phyloP scores from a whole-genome alignment of 2,113 vertebrate species.

The Stercorarius parasiticus region DNA sequence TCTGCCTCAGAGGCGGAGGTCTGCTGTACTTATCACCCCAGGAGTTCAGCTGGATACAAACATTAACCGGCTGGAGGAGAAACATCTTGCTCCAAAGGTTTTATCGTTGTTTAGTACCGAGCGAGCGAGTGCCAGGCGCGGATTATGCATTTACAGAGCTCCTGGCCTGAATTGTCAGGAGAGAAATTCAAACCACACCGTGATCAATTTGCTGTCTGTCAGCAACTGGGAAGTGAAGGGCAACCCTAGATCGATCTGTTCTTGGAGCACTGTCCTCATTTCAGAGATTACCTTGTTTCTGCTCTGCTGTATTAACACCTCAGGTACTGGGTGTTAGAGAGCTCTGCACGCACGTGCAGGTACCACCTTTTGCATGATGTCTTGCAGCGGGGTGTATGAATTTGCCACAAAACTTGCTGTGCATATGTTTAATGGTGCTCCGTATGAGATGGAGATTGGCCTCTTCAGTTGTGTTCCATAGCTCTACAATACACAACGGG shows the following conservation, averaged over 20 bases:
- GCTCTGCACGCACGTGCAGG: not conserved
- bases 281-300: not conserved
- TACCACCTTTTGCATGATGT: not conserved
- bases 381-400: not conserved
- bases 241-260: not conserved
- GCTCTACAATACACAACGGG: not conserved
- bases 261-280: not conserved
- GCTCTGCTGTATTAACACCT: not conserved
- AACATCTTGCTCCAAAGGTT: not conserved
- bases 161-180: not conserved
- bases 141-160: not conserved
- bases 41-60: conserved; percentile 23
- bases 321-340: not conserved
- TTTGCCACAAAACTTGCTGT: not conserved
- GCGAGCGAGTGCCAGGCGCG: accelerated
- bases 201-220: not conserved
- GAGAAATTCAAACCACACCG: not conserved
- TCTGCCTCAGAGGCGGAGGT: not conserved
- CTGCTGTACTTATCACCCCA: not conserved
- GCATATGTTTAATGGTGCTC: not conserved
- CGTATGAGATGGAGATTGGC: not conserved
- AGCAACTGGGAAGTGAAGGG: not conserved
- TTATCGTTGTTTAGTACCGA: not conserved
- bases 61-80: not conserved
- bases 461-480: not conserved